phyloP scores from a whole-genome alignment of 1,140 invertebrate species.

The Bombus turneri region DNA sequence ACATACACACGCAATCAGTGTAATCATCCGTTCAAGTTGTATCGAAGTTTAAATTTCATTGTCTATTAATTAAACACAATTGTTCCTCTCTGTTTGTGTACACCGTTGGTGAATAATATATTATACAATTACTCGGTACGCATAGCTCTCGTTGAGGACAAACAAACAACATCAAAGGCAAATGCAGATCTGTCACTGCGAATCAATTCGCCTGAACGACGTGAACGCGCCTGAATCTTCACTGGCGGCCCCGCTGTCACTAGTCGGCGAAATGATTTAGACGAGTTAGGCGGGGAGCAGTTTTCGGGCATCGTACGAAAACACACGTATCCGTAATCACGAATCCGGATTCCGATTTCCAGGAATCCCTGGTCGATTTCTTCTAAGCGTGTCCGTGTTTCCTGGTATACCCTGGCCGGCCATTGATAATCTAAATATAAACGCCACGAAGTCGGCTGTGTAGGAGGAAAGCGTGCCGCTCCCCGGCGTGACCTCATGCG shows the following conservation, averaged over 20 bases:
- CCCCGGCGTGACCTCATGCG: constrained; percentile 41
- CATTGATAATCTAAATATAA: constrained; percentile 68
- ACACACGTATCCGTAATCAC: background rate
- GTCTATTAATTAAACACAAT: too few relatives aligned
- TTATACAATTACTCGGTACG: too few relatives aligned
- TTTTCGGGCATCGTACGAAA: background rate
- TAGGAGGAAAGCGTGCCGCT: constrained; percentile 56
- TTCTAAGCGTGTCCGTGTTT: constrained; percentile 37
- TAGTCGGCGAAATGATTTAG: background rate
- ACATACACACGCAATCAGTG: too few relatives aligned
- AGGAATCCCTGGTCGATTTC: constrained; percentile 39
- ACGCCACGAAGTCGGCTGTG: constrained; percentile 38
- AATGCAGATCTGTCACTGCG: too few relatives aligned
- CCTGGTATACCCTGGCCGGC: constrained; percentile 43
- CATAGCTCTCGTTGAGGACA: too few relatives aligned
- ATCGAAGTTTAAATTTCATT: too few relatives aligned
- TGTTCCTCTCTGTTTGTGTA: too few relatives aligned
- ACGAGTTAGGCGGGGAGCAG: background rate
- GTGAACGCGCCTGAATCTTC: background rate
- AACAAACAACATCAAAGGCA: too few relatives aligned
- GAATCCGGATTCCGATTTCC: background rate
- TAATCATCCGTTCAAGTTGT: too few relatives aligned
- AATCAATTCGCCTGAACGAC: too few relatives aligned
- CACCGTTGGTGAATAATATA: too few relatives aligned
- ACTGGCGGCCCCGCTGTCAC: background rate